Conservation (phyloP, 2,888 invertebrate species). For the Nowickia ferox region DNA sequence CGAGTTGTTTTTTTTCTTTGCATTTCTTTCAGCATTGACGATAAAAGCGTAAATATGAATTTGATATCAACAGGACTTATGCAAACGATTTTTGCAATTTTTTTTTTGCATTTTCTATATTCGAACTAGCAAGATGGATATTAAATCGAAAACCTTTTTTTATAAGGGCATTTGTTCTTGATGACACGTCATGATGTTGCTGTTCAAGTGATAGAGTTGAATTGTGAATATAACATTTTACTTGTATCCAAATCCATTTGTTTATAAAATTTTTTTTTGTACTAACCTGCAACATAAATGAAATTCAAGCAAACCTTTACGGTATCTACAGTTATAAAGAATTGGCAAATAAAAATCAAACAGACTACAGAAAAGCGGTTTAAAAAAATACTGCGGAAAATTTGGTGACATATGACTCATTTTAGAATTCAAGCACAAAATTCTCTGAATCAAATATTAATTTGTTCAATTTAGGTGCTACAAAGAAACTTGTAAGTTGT, state of each 20-base stretch:
- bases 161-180: not conserved
- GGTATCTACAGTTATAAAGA: too few relatives aligned
- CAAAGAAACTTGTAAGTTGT: too few relatives aligned
- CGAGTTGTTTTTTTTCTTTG: not conserved
- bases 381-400: too few relatives aligned
- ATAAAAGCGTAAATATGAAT: constrained; percentile 45
- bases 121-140: not conserved
- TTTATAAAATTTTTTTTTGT: not conserved
- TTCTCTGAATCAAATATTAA: too few relatives aligned
- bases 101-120: not conserved
- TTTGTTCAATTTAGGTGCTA: too few relatives aligned
- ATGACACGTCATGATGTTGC: not conserved
- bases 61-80: constrained; percentile 60
- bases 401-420: too few relatives aligned
- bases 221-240: not conserved
- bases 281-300: too few relatives aligned
- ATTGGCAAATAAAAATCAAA: too few relatives aligned
- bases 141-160: not conserved
- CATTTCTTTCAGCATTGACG: constrained; percentile 11
- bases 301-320: too few relatives aligned
- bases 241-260: not conserved
- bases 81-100: constrained; percentile 20
- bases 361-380: too few relatives aligned
- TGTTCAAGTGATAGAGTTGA: not conserved
- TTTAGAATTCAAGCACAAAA: too few relatives aligned